Conservation (phyloP, 2,113 vertebrate genomes). For the Neopipo cinnamomea region DNA sequence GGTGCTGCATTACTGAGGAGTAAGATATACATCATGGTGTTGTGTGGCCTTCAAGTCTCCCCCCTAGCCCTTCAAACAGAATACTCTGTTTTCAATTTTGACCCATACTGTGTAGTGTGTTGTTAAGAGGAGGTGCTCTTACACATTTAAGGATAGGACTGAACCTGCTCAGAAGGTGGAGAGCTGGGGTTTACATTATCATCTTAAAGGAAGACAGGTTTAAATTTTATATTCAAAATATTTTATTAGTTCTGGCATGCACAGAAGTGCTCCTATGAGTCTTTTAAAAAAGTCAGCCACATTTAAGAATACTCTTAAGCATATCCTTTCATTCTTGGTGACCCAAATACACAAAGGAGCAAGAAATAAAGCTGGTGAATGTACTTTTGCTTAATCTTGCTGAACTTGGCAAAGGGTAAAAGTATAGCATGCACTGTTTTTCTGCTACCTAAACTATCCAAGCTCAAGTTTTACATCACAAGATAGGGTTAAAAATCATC, state of each 20-base stretch:
- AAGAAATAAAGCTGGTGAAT: not conserved
- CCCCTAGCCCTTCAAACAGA: not conserved
- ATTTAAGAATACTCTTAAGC: not conserved
- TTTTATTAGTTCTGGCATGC: not conserved
- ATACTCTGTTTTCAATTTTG: not conserved
- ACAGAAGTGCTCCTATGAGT: not conserved
- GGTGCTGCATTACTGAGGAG: not conserved
- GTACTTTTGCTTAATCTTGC: not conserved
- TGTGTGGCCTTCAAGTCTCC: not conserved
- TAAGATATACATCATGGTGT: not conserved
- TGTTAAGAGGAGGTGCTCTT: not conserved
- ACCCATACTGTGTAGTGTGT: not conserved
- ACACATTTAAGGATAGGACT: not conserved
- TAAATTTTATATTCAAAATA: not conserved
- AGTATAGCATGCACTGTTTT: fast-evolving
- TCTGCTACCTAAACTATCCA: not conserved
- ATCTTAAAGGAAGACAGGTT: not conserved
- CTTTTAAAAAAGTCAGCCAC: not conserved
- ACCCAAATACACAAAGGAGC: not conserved
- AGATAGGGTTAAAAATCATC: slow-evolving; percentile 46
- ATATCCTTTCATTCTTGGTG: not conserved
- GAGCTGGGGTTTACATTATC: not conserved
- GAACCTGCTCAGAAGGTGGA: not conserved
- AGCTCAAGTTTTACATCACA: not conserved
- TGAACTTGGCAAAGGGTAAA: not conserved